A percentile compares a stretch with the other conserved stretches of the same genome.
These are phyloP conservation scores for Sinocyclocheilus grahami DNA, from an alignment of 2,113 vertebrate species.

Conservation along the genomic window DNA sequence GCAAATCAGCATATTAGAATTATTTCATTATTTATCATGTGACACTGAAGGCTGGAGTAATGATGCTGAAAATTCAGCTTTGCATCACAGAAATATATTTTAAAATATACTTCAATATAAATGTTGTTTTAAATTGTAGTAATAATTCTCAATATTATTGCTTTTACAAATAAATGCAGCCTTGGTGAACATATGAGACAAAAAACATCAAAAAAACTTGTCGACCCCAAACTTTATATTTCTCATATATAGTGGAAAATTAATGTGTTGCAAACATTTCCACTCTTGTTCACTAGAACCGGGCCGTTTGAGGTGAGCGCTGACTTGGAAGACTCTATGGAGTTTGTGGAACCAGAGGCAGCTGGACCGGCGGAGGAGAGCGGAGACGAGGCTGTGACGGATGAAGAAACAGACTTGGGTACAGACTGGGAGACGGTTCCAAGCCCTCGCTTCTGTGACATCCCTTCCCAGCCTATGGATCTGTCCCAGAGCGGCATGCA, in stretches of 20 bases:
- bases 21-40: neutral
- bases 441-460: slow-evolving; percentile 96
- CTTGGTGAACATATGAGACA: neutral
- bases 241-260: neutral
- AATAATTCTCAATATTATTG: neutral
- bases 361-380: slow-evolving; percentile 87
- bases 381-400: slow-evolving; percentile 86
- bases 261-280: neutral
- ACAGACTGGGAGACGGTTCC: slow-evolving; percentile 99
- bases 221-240: neutral
- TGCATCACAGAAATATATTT: neutral
- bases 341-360: slow-evolving; percentile 90
- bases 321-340: slow-evolving; percentile 96
- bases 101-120: neutral
- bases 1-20: neutral
- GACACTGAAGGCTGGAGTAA: neutral
- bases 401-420: slow-evolving; percentile 95
- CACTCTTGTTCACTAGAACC: slow-evolving; percentile 73
- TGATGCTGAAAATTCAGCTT: neutral
- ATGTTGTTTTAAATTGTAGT: neutral
- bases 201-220: neutral
- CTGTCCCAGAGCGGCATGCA: slow-evolving; percentile 88
- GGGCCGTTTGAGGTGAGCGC: slow-evolving; percentile 93
- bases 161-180: neutral
- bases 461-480: slow-evolving; percentile 94